A percentile compares a stretch with the other conserved stretches of the same genome.
These are phyloP conservation scores for Hemithea aestivaria DNA, from an alignment of 2,888 invertebrate genomes.

Conservation along the genomic window DNA sequence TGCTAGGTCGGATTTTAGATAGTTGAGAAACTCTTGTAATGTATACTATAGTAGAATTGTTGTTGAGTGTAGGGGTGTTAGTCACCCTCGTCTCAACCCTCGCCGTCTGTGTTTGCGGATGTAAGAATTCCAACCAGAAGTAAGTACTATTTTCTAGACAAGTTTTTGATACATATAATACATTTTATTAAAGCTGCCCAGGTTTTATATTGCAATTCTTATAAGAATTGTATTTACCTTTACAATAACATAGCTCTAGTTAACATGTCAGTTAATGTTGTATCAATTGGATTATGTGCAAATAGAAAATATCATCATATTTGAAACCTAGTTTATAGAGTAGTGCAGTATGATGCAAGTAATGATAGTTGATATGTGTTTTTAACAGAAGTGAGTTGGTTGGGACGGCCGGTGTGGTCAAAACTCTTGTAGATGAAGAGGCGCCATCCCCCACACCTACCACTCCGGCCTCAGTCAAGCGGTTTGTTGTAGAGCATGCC, in stretches of 20 bases:
- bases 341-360: constrained; percentile 7
- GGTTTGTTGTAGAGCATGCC: constrained; percentile 73
- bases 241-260: too few species aligned
- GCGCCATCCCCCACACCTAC: constrained; percentile 72
- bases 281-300: too few species aligned
- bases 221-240: too few species aligned
- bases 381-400: constrained; percentile 81
- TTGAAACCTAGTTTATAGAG: too few species aligned
- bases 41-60: constrained; percentile 69
- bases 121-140: constrained; percentile 87
- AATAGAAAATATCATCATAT: too few species aligned
- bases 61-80: constrained; percentile 65
- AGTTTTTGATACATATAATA: too few species aligned
- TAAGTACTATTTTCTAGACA: constrained; percentile 65
- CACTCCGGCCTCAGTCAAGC: constrained; percentile 75
- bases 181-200: neutral
- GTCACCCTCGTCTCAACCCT: constrained; percentile 73
- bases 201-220: too few species aligned
- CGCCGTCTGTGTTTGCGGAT: constrained; percentile 85
- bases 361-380: constrained; percentile 18
- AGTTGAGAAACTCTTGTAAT: constrained; percentile 59
- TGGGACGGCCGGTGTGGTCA: constrained; percentile 80
- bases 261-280: too few species aligned
- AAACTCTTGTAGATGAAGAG: constrained; percentile 76
- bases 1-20: constrained; percentile 33